Conservation (phyloP, 1,140 invertebrate genomes). For the Drosophila murphyi region DNA sequence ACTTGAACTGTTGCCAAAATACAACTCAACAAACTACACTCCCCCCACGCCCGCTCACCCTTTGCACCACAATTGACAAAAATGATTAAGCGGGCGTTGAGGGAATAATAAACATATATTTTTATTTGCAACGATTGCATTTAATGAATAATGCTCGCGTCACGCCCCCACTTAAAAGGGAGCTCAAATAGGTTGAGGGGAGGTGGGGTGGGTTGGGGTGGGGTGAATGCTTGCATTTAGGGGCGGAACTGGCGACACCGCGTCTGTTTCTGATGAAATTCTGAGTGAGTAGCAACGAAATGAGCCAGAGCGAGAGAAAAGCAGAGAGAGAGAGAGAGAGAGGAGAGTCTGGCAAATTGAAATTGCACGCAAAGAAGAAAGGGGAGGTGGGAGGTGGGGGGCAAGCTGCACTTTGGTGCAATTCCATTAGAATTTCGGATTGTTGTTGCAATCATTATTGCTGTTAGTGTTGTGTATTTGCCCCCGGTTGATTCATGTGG, state of each 20-base stretch:
- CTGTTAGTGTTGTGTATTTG: conserved; percentile 17
- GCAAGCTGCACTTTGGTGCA: conserved; percentile 17
- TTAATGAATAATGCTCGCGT: conserved; percentile 35
- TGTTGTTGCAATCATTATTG: conserved; percentile 6
- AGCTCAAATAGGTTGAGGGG: background rate
- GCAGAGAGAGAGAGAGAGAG: no score
- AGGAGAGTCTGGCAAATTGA: conserved; percentile 8
- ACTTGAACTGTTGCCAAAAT: background rate
- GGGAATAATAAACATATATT: conserved; percentile 13
- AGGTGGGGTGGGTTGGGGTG: background rate
- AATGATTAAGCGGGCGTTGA: conserved; percentile 34
- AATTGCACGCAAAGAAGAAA: background rate
- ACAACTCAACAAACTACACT: background rate
- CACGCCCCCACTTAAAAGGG: conserved; percentile 11
- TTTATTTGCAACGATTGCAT: conserved; percentile 38
- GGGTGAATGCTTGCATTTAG: background rate
- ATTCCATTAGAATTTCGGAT: conserved; percentile 11
- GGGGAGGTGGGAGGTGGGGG: background rate
- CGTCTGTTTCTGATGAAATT: conserved; percentile 79
- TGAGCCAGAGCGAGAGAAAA: background rate
- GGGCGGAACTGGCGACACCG: conserved; percentile 67
- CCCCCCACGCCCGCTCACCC: background rate
- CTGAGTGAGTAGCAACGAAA: background rate
- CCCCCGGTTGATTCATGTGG: conserved; percentile 59
- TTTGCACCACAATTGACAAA: conserved; percentile 15